Evolutionary conservation across 2,113 vertebrate species (phyloP), one percentile per base, ranked within the genome.

Genomic region (Oncorhynchus nerka): DNA sequence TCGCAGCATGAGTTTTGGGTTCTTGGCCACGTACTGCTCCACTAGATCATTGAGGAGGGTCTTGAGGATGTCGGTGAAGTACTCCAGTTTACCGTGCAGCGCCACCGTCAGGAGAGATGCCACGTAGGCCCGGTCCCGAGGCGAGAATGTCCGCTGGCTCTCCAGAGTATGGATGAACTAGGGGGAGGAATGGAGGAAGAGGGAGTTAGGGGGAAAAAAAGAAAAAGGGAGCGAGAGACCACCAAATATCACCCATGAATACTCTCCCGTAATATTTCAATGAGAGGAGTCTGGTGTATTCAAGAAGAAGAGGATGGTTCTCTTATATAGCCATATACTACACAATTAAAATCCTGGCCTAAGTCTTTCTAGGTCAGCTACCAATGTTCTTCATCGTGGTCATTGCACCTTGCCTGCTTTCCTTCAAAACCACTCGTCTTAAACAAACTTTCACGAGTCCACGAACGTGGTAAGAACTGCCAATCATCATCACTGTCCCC

Each of bases 111-210:
- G 95, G 76, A 99, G 90, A 0, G 97, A 99, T 0, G 98, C 98
- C 81, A 99, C 97, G 0, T 99, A 99, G 49, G 96, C 98, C 0
- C 97, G 89, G 88, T 99, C 98, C 75, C 98, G 92, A 0, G 97
- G 96, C 0, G 98, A 99, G 87, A 99, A 99, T 0, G 96, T 98
- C 12, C 97, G 94, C 89, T 99, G 98, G 83, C 96, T 95, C 91
- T 99, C 98, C 88, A 99, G 94, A 0, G 98, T 99, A 87, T 99
- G 96, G 83, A 99, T 99, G 85, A 99, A 97, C 98, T 95, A 75
- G 5, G n/a, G 28, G 67, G 3, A 65, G 8, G 68, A 28, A 22
- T 2, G 39, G 68, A 22, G 12, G 26, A 66, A 39, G 67, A 66
- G 57, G 51, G 24, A 57, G 55, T 57, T 15, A 57, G 19, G 16